Conservation (phyloP, 2,888 invertebrate genomes). For the Drosophila colorata region DNA sequence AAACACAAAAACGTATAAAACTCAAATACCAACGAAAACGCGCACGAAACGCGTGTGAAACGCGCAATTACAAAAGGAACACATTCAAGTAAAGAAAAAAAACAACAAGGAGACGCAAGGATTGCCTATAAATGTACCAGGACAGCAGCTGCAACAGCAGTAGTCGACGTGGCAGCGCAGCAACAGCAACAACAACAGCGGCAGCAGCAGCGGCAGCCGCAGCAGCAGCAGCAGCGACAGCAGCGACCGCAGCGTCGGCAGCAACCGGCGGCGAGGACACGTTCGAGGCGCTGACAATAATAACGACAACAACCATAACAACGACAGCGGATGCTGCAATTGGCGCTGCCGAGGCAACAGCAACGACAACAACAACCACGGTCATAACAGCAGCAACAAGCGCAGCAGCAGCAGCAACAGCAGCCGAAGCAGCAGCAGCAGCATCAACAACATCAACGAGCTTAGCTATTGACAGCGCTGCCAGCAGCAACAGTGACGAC, state of each 20-base stretch:
- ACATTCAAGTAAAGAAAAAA: too few relatives aligned
- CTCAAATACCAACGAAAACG: slow-evolving; percentile 16
- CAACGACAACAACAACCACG: slow-evolving; percentile 37
- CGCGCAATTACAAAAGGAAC: slow-evolving; percentile 13
- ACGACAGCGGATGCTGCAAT: slow-evolving; percentile 51
- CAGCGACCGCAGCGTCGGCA: slow-evolving; percentile 31
- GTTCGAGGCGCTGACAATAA: slow-evolving; percentile 66
- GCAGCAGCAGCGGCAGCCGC: slow-evolving; percentile 26
- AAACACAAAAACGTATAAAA: background rate
- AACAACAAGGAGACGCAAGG: slow-evolving; percentile 43
- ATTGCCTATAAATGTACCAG: slow-evolving; percentile 83
- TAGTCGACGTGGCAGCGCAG: slow-evolving; percentile 79
- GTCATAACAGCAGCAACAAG: slow-evolving; percentile 24
- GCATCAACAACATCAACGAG: slow-evolving; percentile 11
- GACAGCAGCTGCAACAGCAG: slow-evolving; percentile 84
- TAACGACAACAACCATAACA: slow-evolving; percentile 70
- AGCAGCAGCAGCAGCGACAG: slow-evolving; percentile 9
- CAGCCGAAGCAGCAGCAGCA: slow-evolving; percentile 15
- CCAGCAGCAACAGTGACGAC: slow-evolving; percentile 17
- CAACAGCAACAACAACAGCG: slow-evolving; percentile 57
- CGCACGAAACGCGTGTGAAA: slow-evolving; percentile 25
- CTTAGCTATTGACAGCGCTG: slow-evolving; percentile 12
- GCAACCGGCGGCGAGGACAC: slow-evolving; percentile 49
- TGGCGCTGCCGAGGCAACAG: slow-evolving; percentile 32
- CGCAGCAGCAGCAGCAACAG: slow-evolving; percentile 11